Evolutionary conservation across 2,113 vertebrate genomes (phyloP).

Genomic region (Periophthalmus modestus): DNA sequence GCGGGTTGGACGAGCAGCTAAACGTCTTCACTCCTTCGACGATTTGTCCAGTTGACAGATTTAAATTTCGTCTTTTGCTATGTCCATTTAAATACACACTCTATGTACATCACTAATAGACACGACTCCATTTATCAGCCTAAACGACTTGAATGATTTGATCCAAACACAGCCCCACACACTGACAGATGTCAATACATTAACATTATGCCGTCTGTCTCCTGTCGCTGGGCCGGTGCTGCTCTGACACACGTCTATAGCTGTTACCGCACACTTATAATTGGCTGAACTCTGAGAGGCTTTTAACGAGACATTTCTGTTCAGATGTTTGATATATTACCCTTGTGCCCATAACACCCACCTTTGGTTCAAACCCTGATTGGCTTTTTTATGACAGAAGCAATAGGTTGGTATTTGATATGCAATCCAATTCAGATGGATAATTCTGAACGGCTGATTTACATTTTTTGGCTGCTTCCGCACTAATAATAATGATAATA

Average conservation of each 20-base stretch:
- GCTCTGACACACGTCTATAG: not conserved
- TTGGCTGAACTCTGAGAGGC: not conserved
- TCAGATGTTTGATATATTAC: not conserved
- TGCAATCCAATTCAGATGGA: not conserved
- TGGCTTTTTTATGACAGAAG: not conserved
- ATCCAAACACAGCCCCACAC: not conserved
- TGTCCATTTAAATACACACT: too few relatives aligned
- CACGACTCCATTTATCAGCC: not conserved
- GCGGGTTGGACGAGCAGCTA: too few relatives aligned
- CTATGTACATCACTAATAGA: not conserved
- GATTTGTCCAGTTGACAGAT: too few relatives aligned
- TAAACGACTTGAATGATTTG: not conserved
- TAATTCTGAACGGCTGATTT: not conserved
- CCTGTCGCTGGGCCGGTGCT: too few relatives aligned
- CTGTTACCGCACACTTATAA: not conserved
- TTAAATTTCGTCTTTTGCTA: too few relatives aligned
- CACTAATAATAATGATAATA: too few relatives aligned
- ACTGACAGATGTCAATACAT: not conserved
- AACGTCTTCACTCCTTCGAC: too few relatives aligned
- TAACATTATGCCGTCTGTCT: not conserved
- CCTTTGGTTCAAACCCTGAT: not conserved
- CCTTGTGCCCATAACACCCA: too few relatives aligned
- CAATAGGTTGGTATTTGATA: not conserved
- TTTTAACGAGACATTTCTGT: constrained; percentile 1
- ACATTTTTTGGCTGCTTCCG: not conserved